Evolutionary conservation across 2,113 vertebrate genomes (phyloP), one percentile per base, ranked within the genome.

Genomic region (Plectropomus leopardus): DNA sequence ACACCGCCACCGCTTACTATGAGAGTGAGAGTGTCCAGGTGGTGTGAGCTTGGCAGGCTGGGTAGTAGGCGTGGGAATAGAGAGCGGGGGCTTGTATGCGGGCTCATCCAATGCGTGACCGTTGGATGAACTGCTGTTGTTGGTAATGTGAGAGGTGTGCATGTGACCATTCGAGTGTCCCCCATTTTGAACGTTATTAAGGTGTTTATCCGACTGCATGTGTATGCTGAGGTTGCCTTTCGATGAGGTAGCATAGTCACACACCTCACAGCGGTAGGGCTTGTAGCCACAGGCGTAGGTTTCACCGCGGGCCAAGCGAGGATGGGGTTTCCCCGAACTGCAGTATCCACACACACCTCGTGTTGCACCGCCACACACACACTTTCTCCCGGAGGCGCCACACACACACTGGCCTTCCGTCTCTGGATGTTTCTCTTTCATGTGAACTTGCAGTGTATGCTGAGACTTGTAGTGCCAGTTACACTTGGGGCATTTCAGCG

Each of bases 401-500:
- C 93, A 94, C 66, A 93, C 89, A 76, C 93, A 94, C 74, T 91
- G 90, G 84, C 96, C 96, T 8, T 96, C 97, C 0, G 97, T 96
- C 90, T 99, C 98, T 0, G 97, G 97, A 90, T 99, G 98, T 89
- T 99, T 99, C 94, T 99, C 98, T 91, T 98, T 99, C 98, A 99
- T 99, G 94, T 99, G 98, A 7, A 96, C 96, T 94, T 99, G 98
- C 83, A 99, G 95, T 4, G 98, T 99, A 94, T 99, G 98, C 95
- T 99, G 98, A 95, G 99, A 99, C 94, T 99, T 99, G 84, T 99
- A 99, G 95, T 99, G 98, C 98, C 98, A 99, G 95, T 99, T 99
- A 92, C 98, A 99, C 95, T 99, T 99, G 92, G 98, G 98, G 94
- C 98, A 99, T 96, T 99, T 99, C 87, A 99, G 97, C 1, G 98